phyloP scores from a whole-genome alignment of 2,797 vertebrate species.

The Limnodromus scolopaceus region DNA sequence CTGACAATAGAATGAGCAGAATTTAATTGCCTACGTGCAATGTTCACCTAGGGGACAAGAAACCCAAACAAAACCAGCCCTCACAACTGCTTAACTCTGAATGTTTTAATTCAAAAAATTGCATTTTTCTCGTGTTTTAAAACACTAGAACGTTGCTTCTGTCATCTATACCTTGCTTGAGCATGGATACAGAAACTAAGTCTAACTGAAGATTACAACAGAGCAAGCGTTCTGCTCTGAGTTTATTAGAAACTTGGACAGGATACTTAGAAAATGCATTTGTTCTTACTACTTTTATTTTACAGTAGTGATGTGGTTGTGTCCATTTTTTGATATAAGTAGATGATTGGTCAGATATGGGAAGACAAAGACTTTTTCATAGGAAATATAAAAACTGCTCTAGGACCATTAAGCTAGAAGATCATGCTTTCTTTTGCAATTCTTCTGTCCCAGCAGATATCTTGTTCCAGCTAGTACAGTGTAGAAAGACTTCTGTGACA shows the following conservation, averaged over 20 bases:
- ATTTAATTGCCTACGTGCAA: background rate
- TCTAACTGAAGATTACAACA: background rate
- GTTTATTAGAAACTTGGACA: background rate
- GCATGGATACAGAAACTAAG: background rate
- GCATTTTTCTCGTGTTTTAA: background rate
- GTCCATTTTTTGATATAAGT: background rate
- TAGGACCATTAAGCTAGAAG: background rate
- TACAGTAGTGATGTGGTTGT: background rate
- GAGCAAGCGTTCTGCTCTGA: background rate
- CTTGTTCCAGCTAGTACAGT: background rate
- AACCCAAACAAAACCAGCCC: background rate
- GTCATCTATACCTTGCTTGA: background rate
- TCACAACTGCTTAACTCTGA: background rate
- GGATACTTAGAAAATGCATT: background rate
- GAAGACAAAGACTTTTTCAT: background rate
- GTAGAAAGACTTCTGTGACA: background rate
- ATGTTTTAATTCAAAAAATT: background rate
- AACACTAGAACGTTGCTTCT: background rate
- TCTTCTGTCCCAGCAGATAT: background rate
- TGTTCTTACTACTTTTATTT: background rate
- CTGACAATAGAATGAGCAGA: background rate
- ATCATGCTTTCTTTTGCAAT: background rate
- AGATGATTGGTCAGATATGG: background rate
- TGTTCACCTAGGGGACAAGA: background rate
- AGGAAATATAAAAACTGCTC: background rate